These are phyloP conservation scores for Molossus alvarezi DNA, from an alignment of 2,797 vertebrate species.

Conservation along the genomic window DNA sequence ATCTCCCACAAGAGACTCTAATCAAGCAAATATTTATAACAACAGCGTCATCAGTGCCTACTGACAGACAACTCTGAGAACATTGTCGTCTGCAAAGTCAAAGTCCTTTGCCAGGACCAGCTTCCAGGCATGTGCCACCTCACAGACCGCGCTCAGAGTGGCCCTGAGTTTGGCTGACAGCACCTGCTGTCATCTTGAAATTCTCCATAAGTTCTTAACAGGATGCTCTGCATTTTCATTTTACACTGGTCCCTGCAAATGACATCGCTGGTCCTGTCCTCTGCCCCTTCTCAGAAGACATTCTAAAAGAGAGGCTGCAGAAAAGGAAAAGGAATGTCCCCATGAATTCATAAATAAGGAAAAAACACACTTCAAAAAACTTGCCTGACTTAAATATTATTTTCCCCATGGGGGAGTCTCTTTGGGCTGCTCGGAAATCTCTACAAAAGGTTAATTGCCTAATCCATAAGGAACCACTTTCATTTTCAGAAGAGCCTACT, in stretches of 20 bases:
- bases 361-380: neutral
- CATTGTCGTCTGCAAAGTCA: neutral
- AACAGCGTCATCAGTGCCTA: neutral
- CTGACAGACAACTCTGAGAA: neutral
- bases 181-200: neutral
- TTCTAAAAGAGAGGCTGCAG: neutral
- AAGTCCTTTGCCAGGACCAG: neutral
- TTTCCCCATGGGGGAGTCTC: conserved; percentile 50
- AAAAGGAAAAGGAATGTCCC: conserved; percentile 47
- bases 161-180: neutral
- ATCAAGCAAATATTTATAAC: neutral
- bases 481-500: conserved; percentile 67
- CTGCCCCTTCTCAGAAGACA: neutral
- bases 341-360: conserved; percentile 64
- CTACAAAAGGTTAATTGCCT: conserved; percentile 77
- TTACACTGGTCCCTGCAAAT: neutral
- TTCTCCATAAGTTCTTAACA: neutral
- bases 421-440: conserved; percentile 1
- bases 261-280: neutral
- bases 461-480: conserved; percentile 56
- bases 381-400: conserved; percentile 48
- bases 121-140: neutral
- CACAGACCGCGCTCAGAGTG: neutral
- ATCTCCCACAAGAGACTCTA: neutral
- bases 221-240: neutral